Evolutionary conservation across 2,888 invertebrate genomes (phyloP), one percentile per base, ranked within the genome.

Genomic region (Erannis defoliaria): DNA sequence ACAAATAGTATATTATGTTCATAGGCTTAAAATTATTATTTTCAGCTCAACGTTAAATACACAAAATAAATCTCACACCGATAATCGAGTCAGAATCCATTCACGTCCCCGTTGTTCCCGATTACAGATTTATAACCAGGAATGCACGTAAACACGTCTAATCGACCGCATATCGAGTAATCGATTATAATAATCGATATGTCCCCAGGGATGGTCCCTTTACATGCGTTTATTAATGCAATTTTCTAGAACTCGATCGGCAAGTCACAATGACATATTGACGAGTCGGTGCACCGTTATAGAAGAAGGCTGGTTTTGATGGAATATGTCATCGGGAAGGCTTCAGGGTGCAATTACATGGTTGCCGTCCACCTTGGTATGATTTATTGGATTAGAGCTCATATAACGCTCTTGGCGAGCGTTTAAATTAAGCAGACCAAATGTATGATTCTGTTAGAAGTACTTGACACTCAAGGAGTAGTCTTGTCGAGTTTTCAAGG

Each of bases 151-250:
- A 83, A 81, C 79, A 77, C 75, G 71, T 71, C 77, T 85, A 83
- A 85, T 81, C 77, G 76, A 72, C 73, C 68, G 72, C 73, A 73
- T 71, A 75, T 74, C 72, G 67, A 76, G 55, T 77, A 77, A 83
- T 80, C 83, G 81, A 84, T 86, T 87, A 85, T 81, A 77, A 84
- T 89, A 89, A 89, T 89, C 86, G 89, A 85, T 87, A 76, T 79
- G 79, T 84, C 84, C 85, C 68, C 79, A 60, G 85, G 85, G 87
- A 85, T 81, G 88, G 79, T 84, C 86, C 81, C 80, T 84, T 88
- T 90, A 85, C 89, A 90, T 90, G 85, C 80, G 80, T 78, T 81
- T 81, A 87, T 88, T 83, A 77, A 77, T 80, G 89, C 80, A 87
- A 89, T 90, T 89, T 90, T 81, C 89, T 16, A 76, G 81, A 86